These are phyloP conservation scores for Monopterus albus DNA, from an alignment of 2,113 vertebrate species.

Conservation along the genomic window DNA sequence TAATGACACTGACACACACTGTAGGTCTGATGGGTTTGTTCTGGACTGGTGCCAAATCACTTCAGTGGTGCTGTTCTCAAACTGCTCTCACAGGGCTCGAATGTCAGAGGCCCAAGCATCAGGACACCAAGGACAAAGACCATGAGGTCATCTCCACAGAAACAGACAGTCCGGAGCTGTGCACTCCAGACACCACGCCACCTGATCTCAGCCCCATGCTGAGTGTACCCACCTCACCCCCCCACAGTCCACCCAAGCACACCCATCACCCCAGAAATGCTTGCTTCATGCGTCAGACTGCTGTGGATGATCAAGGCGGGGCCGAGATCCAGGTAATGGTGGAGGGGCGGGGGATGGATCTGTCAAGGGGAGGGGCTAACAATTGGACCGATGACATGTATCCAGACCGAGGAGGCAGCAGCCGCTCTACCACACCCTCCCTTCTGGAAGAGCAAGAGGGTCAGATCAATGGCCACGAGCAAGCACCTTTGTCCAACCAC, in stretches of 20 bases:
- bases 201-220: conserved; percentile 93
- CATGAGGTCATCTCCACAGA: conserved; percentile 92
- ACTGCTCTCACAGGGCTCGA: conserved; percentile 86
- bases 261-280: conserved; percentile 86
- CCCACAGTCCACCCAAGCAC: conserved; percentile 82
- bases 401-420: conserved; percentile 77
- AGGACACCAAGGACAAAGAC: conserved; percentile 89
- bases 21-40: neutral
- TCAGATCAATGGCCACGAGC: conserved; percentile 87
- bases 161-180: conserved; percentile 95
- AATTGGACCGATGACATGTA: conserved; percentile 90
- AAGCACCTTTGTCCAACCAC: conserved; percentile 87
- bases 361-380: conserved; percentile 82
- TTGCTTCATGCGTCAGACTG: conserved; percentile 92
- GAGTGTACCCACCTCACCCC: conserved; percentile 89
- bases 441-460: conserved; percentile 88
- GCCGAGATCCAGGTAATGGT: conserved; percentile 95
- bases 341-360: conserved; percentile 85
- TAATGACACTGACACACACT: conserved; percentile 28
- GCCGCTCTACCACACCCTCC: conserved; percentile 81
- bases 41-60: conserved; percentile 44
- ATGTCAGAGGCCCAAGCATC: conserved; percentile 91
- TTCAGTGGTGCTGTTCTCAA: conserved; percentile 42
- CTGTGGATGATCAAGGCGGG: conserved; percentile 89
- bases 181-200: conserved; percentile 94